Conservation (phyloP, 2,113 vertebrate species). For the Gallinago paraguaiae region DNA sequence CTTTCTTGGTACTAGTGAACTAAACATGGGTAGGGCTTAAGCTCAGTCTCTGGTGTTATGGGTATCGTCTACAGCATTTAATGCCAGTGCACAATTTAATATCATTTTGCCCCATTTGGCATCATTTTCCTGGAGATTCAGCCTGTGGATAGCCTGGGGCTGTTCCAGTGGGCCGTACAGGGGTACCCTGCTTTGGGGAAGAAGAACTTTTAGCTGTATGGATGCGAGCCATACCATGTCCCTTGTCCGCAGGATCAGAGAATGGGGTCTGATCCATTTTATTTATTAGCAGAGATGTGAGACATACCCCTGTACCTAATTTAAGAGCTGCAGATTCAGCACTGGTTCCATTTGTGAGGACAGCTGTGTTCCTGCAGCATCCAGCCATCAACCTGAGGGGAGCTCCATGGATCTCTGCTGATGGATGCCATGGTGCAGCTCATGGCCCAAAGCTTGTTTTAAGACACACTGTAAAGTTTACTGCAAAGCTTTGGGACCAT, state of each 20-base stretch:
- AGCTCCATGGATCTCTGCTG: neutral
- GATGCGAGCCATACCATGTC: neutral
- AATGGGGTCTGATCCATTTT: neutral
- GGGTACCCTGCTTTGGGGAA: neutral
- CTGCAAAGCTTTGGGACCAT: neutral
- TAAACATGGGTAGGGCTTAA: neutral
- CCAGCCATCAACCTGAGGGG: neutral
- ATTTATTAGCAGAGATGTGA: neutral
- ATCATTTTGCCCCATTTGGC: neutral
- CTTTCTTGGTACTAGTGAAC: neutral
- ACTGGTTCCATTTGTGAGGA: neutral
- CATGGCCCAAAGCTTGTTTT: neutral
- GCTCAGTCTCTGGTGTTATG: neutral
- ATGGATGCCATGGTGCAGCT: neutral
- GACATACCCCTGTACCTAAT: neutral
- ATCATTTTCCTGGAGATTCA: neutral
- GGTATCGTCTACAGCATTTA: neutral
- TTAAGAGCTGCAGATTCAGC: neutral
- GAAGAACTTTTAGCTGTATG: neutral
- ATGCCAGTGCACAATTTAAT: neutral
- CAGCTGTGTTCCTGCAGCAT: accelerated
- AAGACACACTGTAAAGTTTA: neutral
- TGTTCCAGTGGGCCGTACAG: neutral
- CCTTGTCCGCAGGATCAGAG: neutral
- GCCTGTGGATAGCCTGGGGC: accelerated